Evolutionary conservation across 2,113 vertebrate species (phyloP).

Genomic region (Myanophis thanlyinensis): DNA sequence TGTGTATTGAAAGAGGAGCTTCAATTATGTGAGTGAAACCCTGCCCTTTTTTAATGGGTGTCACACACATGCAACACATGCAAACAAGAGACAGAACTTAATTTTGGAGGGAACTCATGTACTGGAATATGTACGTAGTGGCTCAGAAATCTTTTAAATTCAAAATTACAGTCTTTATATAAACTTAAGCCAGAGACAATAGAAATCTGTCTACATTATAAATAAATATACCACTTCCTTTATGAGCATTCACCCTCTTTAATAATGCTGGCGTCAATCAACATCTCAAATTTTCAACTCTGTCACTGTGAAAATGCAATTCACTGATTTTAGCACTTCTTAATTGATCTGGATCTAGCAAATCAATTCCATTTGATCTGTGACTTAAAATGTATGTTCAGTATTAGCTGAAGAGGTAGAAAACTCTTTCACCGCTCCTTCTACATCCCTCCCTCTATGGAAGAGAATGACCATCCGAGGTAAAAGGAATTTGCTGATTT

Average conservation of each 20-base stretch:
- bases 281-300: not conserved
- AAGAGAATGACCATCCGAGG: no score
- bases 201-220: not conserved
- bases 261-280: not conserved
- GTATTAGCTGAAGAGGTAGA: not conserved
- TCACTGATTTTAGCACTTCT: not conserved
- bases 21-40: not conserved
- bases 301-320: not conserved
- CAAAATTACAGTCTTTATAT: not conserved
- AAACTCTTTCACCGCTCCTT: not conserved
- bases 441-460: not conserved
- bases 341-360: not conserved
- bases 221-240: not conserved
- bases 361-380: not conserved
- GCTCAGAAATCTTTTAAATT: not conserved
- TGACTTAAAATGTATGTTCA: not conserved
- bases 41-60: not conserved
- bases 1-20: not conserved
- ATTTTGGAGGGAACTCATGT: not conserved
- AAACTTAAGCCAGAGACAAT: not conserved
- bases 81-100: not conserved
- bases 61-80: not conserved
- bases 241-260: not conserved
- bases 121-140: not conserved
- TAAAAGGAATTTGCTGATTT: not conserved